Evolutionary conservation across 1,140 invertebrate species (phyloP), one percentile per base, ranked within the genome.

Genomic region (Elymnias hypermnestra): DNA sequence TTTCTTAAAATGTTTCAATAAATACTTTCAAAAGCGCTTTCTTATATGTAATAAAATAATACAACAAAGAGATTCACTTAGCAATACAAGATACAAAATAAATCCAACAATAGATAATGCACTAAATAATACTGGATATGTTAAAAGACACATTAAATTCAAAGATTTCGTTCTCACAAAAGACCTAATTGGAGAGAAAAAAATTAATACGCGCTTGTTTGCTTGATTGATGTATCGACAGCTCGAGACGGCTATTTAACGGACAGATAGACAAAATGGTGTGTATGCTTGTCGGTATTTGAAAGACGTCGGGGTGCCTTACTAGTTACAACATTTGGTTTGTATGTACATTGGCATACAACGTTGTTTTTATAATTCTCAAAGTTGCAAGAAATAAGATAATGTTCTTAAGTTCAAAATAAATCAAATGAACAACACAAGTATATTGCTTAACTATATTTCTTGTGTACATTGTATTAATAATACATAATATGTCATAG

Each of bases 211-310:
- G 52, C 70, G 76, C 76, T 84, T 82, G 79, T 84, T 82, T 84
- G 71, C 71, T 51, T 84, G 74, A 83, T 83, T 84, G 81, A 84
- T 84, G 81, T 79, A 84, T 84, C 74, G 81, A 84, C 74, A 69
- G 71, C 35, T 53, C 58, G 64, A 57, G 47, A 43, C 61, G 78
- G 74, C 78, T 73, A 84, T 84, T 84, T 84, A 84, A 79, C 81
- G 66, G 74, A 51, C 71, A 62, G 70, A 72, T 83, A 83, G 78
- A 84, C 76, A 84, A 83, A 84, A 84, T 79, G 68, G 64, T 63
- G 48, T 54, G 48, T 15, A 13, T 29, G 13, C 51, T 26, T 53
- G 60, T 50, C 40, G 63, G 68, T 61, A 63, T 63, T 60, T 58
- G 64, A 73, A 57, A 54, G 68, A 72, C 56, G 64, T 62, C 57